phyloP scores from a whole-genome alignment of 2,797 vertebrate species.

The Graptemys geographica region DNA sequence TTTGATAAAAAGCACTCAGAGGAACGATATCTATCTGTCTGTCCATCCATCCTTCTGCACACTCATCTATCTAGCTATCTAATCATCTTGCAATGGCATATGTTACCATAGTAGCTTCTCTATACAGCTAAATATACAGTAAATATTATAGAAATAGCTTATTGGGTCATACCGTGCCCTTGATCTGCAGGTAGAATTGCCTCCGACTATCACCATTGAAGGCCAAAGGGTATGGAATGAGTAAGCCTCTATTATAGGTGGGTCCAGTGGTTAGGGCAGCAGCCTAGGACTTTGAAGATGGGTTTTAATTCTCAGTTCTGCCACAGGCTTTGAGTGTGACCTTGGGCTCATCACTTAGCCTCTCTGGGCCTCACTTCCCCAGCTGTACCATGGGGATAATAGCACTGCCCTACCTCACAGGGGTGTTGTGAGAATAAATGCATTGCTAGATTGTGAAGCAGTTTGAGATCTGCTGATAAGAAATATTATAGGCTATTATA shows the following conservation, averaged over 20 bases:
- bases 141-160: fast-evolving
- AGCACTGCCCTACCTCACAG: not conserved
- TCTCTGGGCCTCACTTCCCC: too few species aligned
- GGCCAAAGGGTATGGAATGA: not conserved
- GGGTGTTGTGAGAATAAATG: not conserved
- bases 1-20: not conserved
- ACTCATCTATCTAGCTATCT: too few species aligned
- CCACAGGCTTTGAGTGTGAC: not conserved
- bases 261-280: not conserved
- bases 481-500: not conserved
- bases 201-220: not conserved
- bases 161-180: not conserved
- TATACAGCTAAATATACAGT: not conserved
- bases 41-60: not conserved
- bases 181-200: not conserved
- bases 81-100: too few species aligned
- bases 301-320: not conserved
- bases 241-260: not conserved
- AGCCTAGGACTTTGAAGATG: not conserved
- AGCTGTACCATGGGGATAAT: not conserved
- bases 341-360: not conserved
- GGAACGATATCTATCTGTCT: not conserved
- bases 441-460: not conserved
- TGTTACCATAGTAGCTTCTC: not conserved
- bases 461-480: not conserved